A percentile compares a stretch with the other conserved stretches of the same genome.
Conservation (phyloP, 2,888 invertebrate species). For the Plemyria rubiginata region DNA sequence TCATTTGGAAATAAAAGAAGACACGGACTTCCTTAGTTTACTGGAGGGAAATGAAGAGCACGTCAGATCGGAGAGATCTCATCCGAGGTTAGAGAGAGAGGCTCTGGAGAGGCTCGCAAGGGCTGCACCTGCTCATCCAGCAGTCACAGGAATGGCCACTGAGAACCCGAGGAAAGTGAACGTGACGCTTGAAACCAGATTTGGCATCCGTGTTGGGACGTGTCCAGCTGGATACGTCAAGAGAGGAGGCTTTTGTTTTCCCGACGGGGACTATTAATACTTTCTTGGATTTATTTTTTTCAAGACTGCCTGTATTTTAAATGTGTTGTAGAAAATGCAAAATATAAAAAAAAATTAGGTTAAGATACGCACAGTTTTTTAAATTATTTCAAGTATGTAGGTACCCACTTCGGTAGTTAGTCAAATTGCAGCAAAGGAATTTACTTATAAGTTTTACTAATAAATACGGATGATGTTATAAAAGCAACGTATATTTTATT, state of each 20-base stretch:
- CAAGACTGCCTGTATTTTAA: too few species aligned
- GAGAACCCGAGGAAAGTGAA: constrained; percentile 18
- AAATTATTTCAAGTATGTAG: too few species aligned
- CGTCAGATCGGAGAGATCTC: background rate
- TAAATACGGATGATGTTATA: too few species aligned
- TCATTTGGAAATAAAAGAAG: constrained; percentile 4
- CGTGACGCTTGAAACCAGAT: constrained; percentile 39
- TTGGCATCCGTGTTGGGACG: constrained; percentile 35
- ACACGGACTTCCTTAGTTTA: background rate
- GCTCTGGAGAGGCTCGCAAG: constrained; percentile 3
- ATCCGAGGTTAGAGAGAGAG: constrained; percentile 10
- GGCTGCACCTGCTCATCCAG: constrained; percentile 6
- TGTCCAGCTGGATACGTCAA: constrained; percentile 49
- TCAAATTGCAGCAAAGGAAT: too few species aligned
- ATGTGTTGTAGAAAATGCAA: too few species aligned
- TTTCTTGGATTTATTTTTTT: too few species aligned
- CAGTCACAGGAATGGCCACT: constrained; percentile 5
- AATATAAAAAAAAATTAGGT: too few species aligned
- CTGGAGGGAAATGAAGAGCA: constrained; percentile 3
- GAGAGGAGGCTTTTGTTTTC: constrained; percentile 46
- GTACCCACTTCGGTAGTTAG: too few species aligned
- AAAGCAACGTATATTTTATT: too few species aligned
- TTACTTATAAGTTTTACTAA: too few species aligned
- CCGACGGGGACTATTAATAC: constrained; percentile 29
- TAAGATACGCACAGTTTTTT: too few species aligned